Evolutionary conservation across 2,113 vertebrate species (phyloP).

Genomic region (Zootoca vivipara): DNA sequence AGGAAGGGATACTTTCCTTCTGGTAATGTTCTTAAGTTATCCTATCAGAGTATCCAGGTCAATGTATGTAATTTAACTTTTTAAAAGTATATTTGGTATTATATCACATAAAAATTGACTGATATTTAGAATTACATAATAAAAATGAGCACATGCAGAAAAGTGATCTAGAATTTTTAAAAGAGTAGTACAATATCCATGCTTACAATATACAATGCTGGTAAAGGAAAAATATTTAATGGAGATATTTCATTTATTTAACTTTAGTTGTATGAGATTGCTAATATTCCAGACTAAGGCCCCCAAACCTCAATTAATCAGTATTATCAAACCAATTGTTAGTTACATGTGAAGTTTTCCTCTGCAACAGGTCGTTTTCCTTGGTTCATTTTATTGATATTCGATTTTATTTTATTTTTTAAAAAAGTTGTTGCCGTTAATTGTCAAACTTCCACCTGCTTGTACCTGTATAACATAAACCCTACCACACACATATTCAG

Average conservation of each 20-base stretch:
- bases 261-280: background rate
- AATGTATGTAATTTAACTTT: background rate
- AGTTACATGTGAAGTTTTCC: background rate
- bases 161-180: background rate
- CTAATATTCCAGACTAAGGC: background rate
- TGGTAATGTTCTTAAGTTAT: background rate
- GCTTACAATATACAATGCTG: background rate
- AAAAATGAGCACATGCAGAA: conserved; percentile 2
- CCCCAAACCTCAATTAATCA: background rate
- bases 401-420: background rate
- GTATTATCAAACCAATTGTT: background rate
- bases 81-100: conserved; percentile 17
- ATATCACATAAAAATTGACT: conserved; percentile 1
- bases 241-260: background rate
- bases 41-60: background rate
- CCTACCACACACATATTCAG: background rate
- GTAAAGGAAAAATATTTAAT: background rate
- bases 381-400: background rate
- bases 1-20: background rate
- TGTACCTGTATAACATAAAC: background rate
- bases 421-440: background rate
- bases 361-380: background rate
- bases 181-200: conserved; percentile 10
- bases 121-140: background rate
- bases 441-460: background rate